Evolutionary conservation across 2,888 invertebrate species (phyloP).

Genomic region (Globia sparganii): DNA sequence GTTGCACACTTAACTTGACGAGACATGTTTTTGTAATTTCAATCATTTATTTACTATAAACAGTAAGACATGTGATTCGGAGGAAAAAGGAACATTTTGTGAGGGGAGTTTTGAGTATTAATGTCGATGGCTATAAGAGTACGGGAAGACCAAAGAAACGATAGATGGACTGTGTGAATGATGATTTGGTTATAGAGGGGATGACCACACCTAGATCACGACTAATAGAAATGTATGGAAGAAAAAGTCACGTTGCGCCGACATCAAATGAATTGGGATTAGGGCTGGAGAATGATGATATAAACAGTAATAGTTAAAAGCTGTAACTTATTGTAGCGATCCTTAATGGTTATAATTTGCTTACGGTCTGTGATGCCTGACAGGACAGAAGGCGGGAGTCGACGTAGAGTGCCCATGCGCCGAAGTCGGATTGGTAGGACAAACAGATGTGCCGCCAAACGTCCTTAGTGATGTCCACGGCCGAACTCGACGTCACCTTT

Average conservation of each 20-base stretch:
- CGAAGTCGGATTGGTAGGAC: conserved; percentile 91
- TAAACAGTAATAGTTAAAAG: not conserved
- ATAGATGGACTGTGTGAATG: too few species aligned
- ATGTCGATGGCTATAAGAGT: too few species aligned
- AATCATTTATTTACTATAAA: not conserved
- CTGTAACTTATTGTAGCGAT: not conserved
- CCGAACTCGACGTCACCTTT: conserved; percentile 83
- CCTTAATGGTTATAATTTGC: conserved; percentile 53
- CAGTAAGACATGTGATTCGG: too few species aligned
- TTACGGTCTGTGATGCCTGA: conserved; percentile 79
- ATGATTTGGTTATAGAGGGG: too few species aligned
- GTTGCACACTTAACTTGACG: conserved; percentile 16
- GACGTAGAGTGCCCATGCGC: conserved; percentile 91
- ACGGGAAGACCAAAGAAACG: too few species aligned
- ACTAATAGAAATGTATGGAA: too few species aligned
- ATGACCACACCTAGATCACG: too few species aligned
- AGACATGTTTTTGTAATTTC: not conserved
- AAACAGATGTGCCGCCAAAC: conserved; percentile 93
- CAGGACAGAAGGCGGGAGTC: conserved; percentile 89
- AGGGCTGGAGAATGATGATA: too few species aligned
- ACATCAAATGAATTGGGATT: too few species aligned
- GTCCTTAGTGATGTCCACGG: conserved; percentile 82
- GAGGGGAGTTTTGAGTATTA: too few species aligned
- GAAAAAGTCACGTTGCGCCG: too few species aligned
- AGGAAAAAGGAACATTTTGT: too few species aligned